A percentile compares a stretch with the other conserved stretches of the same genome.
Conservation (phyloP, 2,113 vertebrate species). For the Nipponia nippon region DNA sequence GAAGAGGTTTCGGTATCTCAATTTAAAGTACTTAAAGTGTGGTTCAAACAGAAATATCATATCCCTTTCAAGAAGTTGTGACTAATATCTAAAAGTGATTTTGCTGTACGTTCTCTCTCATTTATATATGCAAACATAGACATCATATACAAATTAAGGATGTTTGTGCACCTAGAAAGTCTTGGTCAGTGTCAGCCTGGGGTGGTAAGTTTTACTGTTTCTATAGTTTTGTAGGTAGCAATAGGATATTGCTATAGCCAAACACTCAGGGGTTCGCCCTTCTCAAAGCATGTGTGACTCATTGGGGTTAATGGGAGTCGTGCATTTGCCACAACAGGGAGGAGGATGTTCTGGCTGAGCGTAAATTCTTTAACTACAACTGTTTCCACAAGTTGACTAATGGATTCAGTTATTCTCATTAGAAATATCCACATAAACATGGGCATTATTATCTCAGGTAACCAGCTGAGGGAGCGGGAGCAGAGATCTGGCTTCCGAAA, state of each 20-base stretch:
- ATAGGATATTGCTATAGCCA: neutral
- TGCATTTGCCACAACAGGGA: neutral
- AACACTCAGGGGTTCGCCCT: neutral
- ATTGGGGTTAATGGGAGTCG: neutral
- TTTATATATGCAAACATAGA: neutral
- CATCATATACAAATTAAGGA: neutral
- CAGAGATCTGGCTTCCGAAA: neutral
- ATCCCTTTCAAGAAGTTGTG: slow-evolving; percentile 1
- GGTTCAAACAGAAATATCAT: neutral
- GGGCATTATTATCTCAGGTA: neutral
- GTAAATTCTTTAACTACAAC: neutral
- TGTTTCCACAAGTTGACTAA: neutral
- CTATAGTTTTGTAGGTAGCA: neutral
- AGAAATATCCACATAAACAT: neutral
- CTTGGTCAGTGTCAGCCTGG: neutral
- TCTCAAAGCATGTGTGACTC: neutral
- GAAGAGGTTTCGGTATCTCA: slow-evolving; percentile 41
- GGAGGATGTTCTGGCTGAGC: neutral
- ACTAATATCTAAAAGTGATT: neutral
- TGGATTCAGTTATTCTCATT: neutral
- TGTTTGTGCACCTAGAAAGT: neutral
- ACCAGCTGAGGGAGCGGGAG: neutral
- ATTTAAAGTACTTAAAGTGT: neutral
- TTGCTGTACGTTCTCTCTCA: neutral
- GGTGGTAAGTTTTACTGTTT: neutral